These are phyloP conservation scores for Laticauda colubrina DNA, from an alignment of 2,113 vertebrate species.

Conservation along the genomic window DNA sequence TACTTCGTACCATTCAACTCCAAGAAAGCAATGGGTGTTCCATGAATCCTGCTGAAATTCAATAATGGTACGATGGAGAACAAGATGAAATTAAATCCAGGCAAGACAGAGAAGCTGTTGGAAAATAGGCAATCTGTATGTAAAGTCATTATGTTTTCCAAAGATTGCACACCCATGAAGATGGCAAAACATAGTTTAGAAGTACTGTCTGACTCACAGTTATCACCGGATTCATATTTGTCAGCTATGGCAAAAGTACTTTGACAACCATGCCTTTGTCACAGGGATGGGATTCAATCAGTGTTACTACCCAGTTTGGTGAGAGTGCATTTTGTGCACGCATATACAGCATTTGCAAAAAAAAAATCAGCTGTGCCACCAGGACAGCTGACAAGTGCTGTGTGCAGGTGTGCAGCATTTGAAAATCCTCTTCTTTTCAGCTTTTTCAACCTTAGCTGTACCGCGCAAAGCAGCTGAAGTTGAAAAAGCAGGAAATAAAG, in stretches of 20 bases:
- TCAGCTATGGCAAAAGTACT: not conserved
- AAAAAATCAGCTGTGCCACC: too few species aligned
- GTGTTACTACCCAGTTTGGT: too few species aligned
- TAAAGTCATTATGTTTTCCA: not conserved
- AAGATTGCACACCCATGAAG: not conserved
- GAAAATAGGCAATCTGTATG: not conserved
- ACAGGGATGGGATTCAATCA: not conserved
- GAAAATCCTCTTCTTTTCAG: too few species aligned
- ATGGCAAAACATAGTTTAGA: not conserved
- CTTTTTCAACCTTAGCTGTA: too few species aligned
- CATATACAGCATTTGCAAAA: too few species aligned
- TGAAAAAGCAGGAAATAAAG: too few species aligned
- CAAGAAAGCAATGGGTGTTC: not conserved
- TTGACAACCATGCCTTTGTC: not conserved
- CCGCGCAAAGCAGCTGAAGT: too few species aligned
- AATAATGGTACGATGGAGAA: not conserved
- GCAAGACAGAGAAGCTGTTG: not conserved
- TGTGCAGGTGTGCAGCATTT: too few species aligned
- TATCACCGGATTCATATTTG: not conserved
- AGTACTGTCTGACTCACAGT: not conserved
- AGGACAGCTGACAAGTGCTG: too few species aligned
- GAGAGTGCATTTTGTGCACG: too few species aligned
- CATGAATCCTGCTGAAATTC: not conserved
- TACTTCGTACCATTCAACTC: not conserved
- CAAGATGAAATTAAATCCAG: not conserved